Evolutionary conservation across 2,113 vertebrate genomes (phyloP).

Genomic region (Osmerus mordax): DNA sequence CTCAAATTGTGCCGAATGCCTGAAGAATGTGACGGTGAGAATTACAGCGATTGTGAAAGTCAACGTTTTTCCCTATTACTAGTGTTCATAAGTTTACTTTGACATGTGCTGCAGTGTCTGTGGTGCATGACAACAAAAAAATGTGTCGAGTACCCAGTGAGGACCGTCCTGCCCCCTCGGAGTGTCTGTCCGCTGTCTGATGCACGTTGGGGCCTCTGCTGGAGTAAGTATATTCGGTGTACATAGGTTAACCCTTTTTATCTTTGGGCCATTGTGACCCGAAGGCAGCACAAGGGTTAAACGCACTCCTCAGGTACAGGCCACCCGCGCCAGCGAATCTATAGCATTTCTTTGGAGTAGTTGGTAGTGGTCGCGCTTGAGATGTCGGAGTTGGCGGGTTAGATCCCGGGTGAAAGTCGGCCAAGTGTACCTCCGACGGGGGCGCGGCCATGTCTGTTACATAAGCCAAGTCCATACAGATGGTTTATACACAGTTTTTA

Average conservation of each 20-base stretch:
- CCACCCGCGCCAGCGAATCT: not conserved
- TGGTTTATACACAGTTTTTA: too few relatives aligned
- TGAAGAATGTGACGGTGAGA: conserved; percentile 85
- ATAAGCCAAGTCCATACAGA: too few relatives aligned
- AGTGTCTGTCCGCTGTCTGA: conserved; percentile 77
- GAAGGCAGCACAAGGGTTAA: not conserved
- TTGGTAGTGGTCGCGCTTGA: too few relatives aligned
- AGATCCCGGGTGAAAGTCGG: too few relatives aligned
- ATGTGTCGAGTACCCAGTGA: conserved; percentile 84
- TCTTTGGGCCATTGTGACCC: not conserved
- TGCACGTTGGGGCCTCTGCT: conserved; percentile 91
- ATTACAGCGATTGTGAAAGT: not conserved
- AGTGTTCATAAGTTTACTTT: not conserved
- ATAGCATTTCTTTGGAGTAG: too few relatives aligned
- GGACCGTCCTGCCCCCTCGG: conserved; percentile 74
- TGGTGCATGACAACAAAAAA: conserved; percentile 80
- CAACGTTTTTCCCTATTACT: not conserved
- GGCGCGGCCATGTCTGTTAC: too few relatives aligned
- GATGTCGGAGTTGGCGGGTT: too few relatives aligned
- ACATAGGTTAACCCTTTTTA: not conserved
- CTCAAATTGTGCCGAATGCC: conserved; percentile 81
- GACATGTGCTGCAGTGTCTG: conserved; percentile 78
- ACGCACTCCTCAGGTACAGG: not conserved
- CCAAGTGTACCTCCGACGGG: too few relatives aligned
- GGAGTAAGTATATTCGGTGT: conserved; percentile 76